Evolutionary conservation across 2,113 vertebrate species (phyloP), one percentile per base, ranked within the genome.

Genomic region (Hyla sarda): DNA sequence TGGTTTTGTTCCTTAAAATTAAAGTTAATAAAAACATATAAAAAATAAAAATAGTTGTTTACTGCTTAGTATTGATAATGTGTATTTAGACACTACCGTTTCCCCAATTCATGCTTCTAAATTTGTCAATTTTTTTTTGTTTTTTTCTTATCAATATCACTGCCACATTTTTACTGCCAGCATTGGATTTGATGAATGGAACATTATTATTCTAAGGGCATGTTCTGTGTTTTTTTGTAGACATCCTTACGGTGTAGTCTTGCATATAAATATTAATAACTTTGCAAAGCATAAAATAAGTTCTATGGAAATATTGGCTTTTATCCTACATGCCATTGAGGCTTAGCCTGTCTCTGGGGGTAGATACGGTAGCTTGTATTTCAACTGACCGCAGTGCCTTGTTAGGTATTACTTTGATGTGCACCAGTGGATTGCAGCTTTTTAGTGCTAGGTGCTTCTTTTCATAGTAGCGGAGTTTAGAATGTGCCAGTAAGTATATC

Each of bases 191-290:
- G 34, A 65, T 62, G 9, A 41, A 60, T 28, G 12, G 5, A 45
- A 5, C 21, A 16, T 65, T 5, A 25, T 60, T 37, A 37, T 80
- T 60, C 7, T 14, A 25, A 60, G 25, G 21, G 7, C n/a, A 19
- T 47, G 21, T 65, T 47, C 13, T 28, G 32, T 58, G 11, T 37
- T 56, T n/a, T 76, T 52, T 28, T 67, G 19, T 13, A 12, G 37
- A 6, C 19, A 11, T 25, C 14, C 32, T 11, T 69, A 25, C 30
- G n/a, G 47, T 83, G 32, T 37, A 54, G n/a, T n/a, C 50, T 21
- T 58, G 19, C 58, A 73, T 19, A 83, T 54, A 54, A 71, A 72
- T 72, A 56, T 72, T 52, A 83, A 83, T 30, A 73, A 71, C 45
- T 41, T 21, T 23, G 13, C 5, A n/a, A 4, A 54, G 23, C 16